Evolutionary conservation across 2,888 invertebrate species (phyloP), one percentile per base, ranked within the genome.

Genomic region (Maniola hyperantus): DNA sequence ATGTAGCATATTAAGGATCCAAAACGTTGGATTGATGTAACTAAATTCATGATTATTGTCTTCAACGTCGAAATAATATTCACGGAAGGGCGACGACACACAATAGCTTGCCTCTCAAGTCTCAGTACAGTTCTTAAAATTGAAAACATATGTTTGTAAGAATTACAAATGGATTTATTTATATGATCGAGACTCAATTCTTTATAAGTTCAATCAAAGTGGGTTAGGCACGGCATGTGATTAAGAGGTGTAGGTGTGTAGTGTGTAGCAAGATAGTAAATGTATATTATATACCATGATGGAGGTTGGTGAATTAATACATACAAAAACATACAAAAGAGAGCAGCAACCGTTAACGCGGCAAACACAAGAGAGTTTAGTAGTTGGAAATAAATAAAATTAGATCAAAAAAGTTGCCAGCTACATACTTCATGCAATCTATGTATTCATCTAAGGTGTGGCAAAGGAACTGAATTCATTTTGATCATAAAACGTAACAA

Each of bases 381-480:
- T 70, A 62, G 20, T 64, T 44, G 72, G 67, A 75, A 68, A 73
- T 74, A 78, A 77, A 82, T 79, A 81, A 75, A 77, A 73, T 77
- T 79, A 81, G 77, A 73, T 73, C 78, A 78, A 77, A 83, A 80
- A 81, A 79, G 57, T 80, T 82, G 82, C 80, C 79, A 80, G 80
- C 83, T 87, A 88, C 75, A 72, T 76, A 83, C 80, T 76, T 76
- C 91, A 91, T 92, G 92, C 91, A 90, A 78, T 78, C 86, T 87
- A 77, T 79, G 77, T 79, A 89, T 88, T 89, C 88, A 85, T 90
- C 92, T 92, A 91, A 91, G 91, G 92, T 92, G 91, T 92, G 92
- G 91, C 91, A 91, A 91, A 91, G 91, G 89, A 87, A 88, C 89
- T 91, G 90, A 88, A 87, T 81, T 85, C 83, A 85, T 88, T 86